These are phyloP conservation scores for Sylvietta virens DNA, from an alignment of 2,113 vertebrate genomes.

Conservation along the genomic window DNA sequence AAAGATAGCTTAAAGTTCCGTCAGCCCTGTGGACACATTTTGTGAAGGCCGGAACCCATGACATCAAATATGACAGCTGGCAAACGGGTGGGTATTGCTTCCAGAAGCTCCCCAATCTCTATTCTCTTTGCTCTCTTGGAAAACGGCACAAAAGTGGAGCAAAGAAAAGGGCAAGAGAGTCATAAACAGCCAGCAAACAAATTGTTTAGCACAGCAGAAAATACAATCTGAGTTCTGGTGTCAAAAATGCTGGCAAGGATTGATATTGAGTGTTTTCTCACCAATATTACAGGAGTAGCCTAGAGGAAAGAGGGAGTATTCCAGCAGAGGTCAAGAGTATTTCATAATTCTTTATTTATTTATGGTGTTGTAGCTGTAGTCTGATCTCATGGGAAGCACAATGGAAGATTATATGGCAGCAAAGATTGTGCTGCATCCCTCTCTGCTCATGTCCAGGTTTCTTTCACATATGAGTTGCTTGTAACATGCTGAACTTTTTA, in stretches of 20 bases:
- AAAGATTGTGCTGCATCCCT: background rate
- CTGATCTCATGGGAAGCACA: background rate
- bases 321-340: background rate
- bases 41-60: background rate
- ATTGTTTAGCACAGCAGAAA: background rate
- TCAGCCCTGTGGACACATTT: background rate
- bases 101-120: background rate
- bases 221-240: background rate
- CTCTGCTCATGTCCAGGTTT: background rate
- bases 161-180: background rate
- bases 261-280: background rate
- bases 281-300: background rate
- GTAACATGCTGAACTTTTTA: background rate
- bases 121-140: background rate
- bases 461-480: background rate
- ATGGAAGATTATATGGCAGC: conserved; percentile 10
- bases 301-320: background rate
- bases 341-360: conserved; percentile 45
- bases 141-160: background rate
- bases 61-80: background rate
- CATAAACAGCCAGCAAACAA: background rate
- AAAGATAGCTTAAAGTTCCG: background rate
- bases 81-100: background rate
- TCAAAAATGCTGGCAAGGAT: background rate
- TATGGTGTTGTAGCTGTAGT: background rate